Percentiles rank a stretch among this genome's conserved stretches.
These are phyloP conservation scores for Eospalax fontanierii DNA, from an alignment of 2,797 vertebrate species.

Conservation along the genomic window DNA sequence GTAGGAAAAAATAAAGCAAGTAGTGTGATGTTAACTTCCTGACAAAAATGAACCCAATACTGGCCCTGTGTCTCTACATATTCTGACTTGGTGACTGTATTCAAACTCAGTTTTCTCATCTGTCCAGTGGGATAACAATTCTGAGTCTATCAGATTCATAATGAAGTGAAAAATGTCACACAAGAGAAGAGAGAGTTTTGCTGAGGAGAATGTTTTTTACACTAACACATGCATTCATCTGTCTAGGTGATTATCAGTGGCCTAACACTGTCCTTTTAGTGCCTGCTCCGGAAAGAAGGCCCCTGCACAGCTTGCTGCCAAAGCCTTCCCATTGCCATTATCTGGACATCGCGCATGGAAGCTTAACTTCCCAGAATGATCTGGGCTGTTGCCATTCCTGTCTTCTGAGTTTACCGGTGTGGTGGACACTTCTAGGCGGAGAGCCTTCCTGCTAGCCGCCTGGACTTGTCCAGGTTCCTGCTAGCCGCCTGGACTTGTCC, in stretches of 20 bases:
- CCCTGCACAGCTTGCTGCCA: background rate
- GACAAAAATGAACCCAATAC: conserved; percentile 29
- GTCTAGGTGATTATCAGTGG: background rate
- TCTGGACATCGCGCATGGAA: conserved; percentile 58
- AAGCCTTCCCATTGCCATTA: conserved; percentile 47
- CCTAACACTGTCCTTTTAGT: background rate
- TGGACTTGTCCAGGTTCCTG: background rate
- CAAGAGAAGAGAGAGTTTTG: background rate
- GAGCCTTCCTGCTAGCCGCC: conserved; percentile 15
- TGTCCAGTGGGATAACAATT: background rate
- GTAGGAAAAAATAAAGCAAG: background rate
- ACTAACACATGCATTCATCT: background rate
- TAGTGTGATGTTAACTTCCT: background rate
- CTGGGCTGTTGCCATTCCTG: conserved; percentile 55
- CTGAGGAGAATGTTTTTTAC: background rate
- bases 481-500: background rate
- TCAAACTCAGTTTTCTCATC: conserved; percentile 58
- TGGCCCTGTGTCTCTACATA: background rate
- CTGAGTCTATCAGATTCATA: background rate
- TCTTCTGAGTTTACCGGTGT: conserved; percentile 54
- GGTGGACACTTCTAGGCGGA: background rate
- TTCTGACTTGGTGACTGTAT: background rate
- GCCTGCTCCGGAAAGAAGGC: background rate
- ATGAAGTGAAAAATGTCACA: background rate
- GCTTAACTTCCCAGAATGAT: conserved; percentile 68